Base-by-base conservation (phyloP, 2,113 vertebrate species). In the Dolichotis patagonum region DNA sequence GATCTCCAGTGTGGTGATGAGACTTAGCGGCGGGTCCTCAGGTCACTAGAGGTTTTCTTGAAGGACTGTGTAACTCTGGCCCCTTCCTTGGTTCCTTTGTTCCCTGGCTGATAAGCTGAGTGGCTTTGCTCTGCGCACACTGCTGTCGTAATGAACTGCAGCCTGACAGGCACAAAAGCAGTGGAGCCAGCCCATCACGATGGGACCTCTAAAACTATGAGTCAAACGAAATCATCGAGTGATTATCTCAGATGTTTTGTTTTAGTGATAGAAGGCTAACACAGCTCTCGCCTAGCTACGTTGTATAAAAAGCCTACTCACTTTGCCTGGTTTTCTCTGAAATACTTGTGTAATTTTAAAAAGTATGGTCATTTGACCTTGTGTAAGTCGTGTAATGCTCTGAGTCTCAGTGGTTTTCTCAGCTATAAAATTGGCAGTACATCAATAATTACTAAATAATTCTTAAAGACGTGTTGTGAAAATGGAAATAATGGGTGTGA, bases 261-360 rank as follows among this genome's bases (percentile, higher is more conserved):
- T 63, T 35, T 62, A 60, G 1, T 38, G 26, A 24, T 24, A 19
- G 35, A 56, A 77, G 54, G 46, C 11, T 12, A 22, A 22, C 73
- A 49, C 49, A 91, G 46, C 62, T 58, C 9, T 54, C 62, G 22
- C n/a, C 20, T 35, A 28, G 35, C 0, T 91, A 54, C 83, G 13
- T 26, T 38, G 16, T 43, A 1, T 88, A 49, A 54, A 12, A 14
- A 77, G 35, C 43, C 1, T 22, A 38, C 12, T 97, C 10, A 63
- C 38, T 81, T 43, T 92, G 65, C 14, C 0, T 38, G 7, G 52
- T 88, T 71, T 75, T 87, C 9, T 52, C 32, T 81, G n/a, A 84
- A 91, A 91, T 85, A 88, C 43, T 90, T 84, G 17, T 3, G 26
- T 81, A 52, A 85, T 92, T 91, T 32, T 16, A 81, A 90, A 12